phyloP scores from a whole-genome alignment of 1,140 invertebrate species.

The Drosophila melanogaster region DNA sequence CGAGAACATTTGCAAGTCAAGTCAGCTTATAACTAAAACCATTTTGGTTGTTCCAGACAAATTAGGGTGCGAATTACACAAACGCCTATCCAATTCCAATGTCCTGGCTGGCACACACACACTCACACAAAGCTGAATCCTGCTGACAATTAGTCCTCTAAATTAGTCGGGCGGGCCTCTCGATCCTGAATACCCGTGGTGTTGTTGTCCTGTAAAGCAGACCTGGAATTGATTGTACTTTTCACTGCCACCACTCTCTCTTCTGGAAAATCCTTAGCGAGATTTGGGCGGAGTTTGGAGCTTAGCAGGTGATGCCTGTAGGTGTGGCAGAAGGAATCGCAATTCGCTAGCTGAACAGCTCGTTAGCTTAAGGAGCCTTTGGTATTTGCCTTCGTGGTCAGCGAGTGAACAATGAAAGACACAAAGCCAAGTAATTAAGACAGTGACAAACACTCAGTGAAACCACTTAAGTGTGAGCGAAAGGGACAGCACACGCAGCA shows the following conservation, averaged over 20 bases:
- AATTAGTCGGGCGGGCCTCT: slow-evolving; percentile 54
- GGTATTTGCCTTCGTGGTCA: slow-evolving; percentile 37
- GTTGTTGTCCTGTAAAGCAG: slow-evolving; percentile 11
- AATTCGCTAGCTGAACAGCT: slow-evolving; percentile 21
- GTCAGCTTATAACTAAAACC: slow-evolving; percentile 12
- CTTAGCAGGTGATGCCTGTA: neutral
- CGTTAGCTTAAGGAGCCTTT: slow-evolving; percentile 61
- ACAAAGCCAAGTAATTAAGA: slow-evolving; percentile 58
- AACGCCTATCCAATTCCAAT: neutral
- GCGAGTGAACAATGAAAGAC: slow-evolving; percentile 29
- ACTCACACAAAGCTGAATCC: slow-evolving; percentile 10
- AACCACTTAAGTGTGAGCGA: slow-evolving; percentile 23
- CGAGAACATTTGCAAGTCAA: neutral
- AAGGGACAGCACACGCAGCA: slow-evolving; percentile 2
- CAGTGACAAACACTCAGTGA: slow-evolving; percentile 39
- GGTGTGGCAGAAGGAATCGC: neutral
- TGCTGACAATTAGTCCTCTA: slow-evolving; percentile 77
- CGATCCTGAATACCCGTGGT: slow-evolving; percentile 12
- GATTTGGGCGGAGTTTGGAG: neutral
- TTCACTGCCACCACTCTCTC: slow-evolving; percentile 28
- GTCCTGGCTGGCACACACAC: neutral
- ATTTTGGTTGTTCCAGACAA: slow-evolving; percentile 21
- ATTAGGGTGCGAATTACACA: slow-evolving; percentile 5
- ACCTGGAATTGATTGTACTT: slow-evolving; percentile 64
- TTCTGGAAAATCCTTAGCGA: neutral